Evolutionary conservation across 1,140 invertebrate species (phyloP), one percentile per base, ranked within the genome.

Genomic region (Mizuhopecten yessoensis): DNA sequence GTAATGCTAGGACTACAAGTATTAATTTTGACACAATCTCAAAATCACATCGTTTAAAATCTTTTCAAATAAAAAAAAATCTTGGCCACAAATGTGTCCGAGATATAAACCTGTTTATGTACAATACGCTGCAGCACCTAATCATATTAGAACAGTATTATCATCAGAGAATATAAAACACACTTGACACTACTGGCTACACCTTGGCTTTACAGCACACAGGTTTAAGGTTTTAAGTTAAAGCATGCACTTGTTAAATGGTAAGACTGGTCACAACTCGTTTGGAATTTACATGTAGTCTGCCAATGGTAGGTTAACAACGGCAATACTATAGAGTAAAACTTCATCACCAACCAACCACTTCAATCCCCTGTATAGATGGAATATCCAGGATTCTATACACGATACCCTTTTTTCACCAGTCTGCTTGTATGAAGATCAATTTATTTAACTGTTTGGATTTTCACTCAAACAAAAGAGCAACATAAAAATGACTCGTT

Each of bases 81-180:
- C 42, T 75, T 75, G 57, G 57, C 57, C 57, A 75, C 57, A n/a
- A 75, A 75, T 75, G 57, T 75, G 57, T 29, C 2, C n/a, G 57
- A 29, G 57, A 23, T 0, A 75, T 75, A 29, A 75, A 75, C 57
- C 3, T 75, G 57, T 75, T 29, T 75, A 75, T 75, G 57, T 75
- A 75, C 57, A 75, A 75, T 29, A 75, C 57, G 29, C 57, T 75
- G 57, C 57, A 75, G 57, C 57, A 75, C 57, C 57, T 75, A 75
- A 75, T 75, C 5, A 39, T n/a, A 39, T 45, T 20, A 75, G 57
- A 75, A 75, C 57, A 75, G 57, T 29, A 29, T 45, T 45, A 45
- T 45, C 42, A 45, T 13, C 42, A 29, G 57, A 17, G n/a, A 75
- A n/a, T 75, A n/a, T 75, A 75, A 29, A 75, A 75, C 42, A 39